These are phyloP conservation scores for Euphonia xanthogaster DNA, from an alignment of 2,797 vertebrate genomes.

Conservation along the genomic window DNA sequence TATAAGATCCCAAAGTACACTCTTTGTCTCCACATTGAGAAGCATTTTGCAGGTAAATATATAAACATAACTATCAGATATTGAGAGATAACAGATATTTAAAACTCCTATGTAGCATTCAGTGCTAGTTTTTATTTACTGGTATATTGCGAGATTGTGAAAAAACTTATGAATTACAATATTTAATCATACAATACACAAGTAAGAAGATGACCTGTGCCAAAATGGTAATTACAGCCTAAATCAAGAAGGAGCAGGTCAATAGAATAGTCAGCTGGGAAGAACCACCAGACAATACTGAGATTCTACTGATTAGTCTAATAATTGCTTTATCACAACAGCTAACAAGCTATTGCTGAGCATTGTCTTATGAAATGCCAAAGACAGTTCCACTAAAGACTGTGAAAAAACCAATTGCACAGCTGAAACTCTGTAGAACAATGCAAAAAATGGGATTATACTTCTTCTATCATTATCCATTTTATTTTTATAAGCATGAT, in stretches of 20 bases:
- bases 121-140: background rate
- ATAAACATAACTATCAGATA: background rate
- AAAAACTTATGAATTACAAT: background rate
- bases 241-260: background rate
- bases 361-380: background rate
- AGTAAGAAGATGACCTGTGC: background rate
- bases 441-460: background rate
- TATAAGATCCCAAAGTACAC: background rate
- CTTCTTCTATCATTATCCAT: conserved; percentile 32
- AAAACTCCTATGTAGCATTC: background rate
- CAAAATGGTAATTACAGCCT: background rate
- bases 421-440: conserved; percentile 32
- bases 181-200: background rate
- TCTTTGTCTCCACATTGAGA: background rate
- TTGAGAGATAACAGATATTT: background rate
- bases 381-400: background rate
- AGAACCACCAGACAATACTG: background rate
- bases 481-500: conserved; percentile 47
- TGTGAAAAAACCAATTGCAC: background rate
- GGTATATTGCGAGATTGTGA: background rate
- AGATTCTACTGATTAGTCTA: conserved; percentile 3
- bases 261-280: background rate
- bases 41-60: background rate
- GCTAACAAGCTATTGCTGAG: background rate
- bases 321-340: background rate